phyloP scores from a whole-genome alignment of 2,888 invertebrate genomes.

The Leptopilina drosophilae region DNA sequence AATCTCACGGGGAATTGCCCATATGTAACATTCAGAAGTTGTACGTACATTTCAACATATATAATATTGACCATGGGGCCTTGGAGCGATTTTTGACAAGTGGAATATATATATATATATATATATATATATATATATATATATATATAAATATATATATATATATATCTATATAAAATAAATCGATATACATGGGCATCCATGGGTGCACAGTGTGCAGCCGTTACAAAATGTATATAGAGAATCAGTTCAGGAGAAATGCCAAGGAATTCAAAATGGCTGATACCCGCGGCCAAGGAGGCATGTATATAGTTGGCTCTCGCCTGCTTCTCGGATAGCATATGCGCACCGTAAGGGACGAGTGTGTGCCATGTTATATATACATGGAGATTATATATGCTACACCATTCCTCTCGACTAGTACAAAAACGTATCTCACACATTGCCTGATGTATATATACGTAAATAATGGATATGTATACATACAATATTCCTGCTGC shows the following conservation, averaged over 20 bases:
- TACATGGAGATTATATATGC: not conserved
- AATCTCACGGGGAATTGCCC: too few relatives aligned
- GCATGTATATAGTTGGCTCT: conserved; percentile 56
- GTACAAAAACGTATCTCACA: not conserved
- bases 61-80: conserved; percentile 71
- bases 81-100: conserved; percentile 65
- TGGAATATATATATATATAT: conserved; percentile 51
- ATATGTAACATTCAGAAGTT: too few relatives aligned
- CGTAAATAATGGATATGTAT: not conserved
- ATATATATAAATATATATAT: conserved; percentile 47
- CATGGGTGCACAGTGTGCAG: conserved; percentile 45
- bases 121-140: conserved; percentile 40
- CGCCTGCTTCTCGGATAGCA: conserved; percentile 46
- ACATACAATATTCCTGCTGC: not conserved
- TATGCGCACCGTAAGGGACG: conserved; percentile 52
- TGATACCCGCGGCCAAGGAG: conserved; percentile 57
- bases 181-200: conserved; percentile 58
- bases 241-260: conserved; percentile 48
- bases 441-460: not conserved
- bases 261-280: conserved; percentile 76
- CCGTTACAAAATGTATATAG: not conserved
- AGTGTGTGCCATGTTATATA: conserved; percentile 32
- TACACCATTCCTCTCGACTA: not conserved
- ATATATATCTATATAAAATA: conserved; percentile 60
- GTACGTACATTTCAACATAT: conserved; percentile 47